Percentiles rank a stretch among this genome's conserved stretches.
These are phyloP conservation scores for Aptenodytes patagonicus DNA, from an alignment of 2,113 vertebrate species.

Conservation along the genomic window DNA sequence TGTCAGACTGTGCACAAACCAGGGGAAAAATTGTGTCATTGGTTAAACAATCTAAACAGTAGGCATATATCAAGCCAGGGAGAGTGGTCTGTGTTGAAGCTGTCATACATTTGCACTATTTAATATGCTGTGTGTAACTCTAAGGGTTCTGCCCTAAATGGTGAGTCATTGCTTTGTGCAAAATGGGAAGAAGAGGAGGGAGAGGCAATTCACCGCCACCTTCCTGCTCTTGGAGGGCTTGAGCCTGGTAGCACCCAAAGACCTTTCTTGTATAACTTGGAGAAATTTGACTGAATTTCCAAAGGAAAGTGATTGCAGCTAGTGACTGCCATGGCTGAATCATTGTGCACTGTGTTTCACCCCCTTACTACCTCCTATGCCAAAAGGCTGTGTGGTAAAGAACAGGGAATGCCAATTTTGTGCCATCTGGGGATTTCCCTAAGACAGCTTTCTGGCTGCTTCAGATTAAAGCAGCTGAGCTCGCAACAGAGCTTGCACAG, in stretches of 20 bases:
- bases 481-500: not conserved
- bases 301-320: not conserved
- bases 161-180: not conserved
- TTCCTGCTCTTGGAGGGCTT: not conserved
- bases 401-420: not conserved
- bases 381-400: not conserved
- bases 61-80: not conserved
- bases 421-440: conserved; percentile 19
- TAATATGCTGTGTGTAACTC: not conserved
- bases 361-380: not conserved
- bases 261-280: not conserved
- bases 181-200: not conserved
- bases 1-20: conserved; percentile 21
- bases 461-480: not conserved
- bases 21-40: not conserved
- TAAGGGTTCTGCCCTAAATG: not conserved
- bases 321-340: not conserved
- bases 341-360: not conserved
- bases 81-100: not conserved
- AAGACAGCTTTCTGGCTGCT: not conserved
- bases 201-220: not conserved
- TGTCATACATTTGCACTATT: not conserved
- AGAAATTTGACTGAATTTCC: not conserved
- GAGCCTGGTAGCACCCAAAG: not conserved
- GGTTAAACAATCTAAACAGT: not conserved